Percentiles rank a stretch among this genome's conserved stretches.
These are phyloP conservation scores for Troglohyphantes excavatus DNA, from an alignment of 2,888 invertebrate species.

Conservation along the genomic window DNA sequence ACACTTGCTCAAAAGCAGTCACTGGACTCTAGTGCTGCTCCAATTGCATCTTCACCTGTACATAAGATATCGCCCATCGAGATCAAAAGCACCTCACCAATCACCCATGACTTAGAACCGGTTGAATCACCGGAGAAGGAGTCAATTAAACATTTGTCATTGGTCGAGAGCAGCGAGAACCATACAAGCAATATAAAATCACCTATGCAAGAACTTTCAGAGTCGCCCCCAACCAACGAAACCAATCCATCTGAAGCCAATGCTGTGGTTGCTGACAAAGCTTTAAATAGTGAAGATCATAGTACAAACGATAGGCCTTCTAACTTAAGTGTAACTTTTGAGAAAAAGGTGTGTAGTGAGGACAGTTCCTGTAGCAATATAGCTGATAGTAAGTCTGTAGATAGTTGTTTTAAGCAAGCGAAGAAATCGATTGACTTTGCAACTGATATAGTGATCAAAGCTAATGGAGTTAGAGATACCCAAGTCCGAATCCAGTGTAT, in stretches of 20 bases:
- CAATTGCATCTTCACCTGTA: constrained; percentile 11
- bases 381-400: constrained; percentile 1
- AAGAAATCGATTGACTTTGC: constrained; percentile 2
- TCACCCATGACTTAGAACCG: neutral
- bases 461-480: neutral
- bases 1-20: constrained; percentile 32
- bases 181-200: neutral
- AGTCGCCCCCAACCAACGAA: constrained; percentile 9
- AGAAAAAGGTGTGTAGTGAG: constrained; percentile 20
- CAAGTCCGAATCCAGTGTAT: neutral
- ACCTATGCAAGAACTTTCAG: constrained; percentile 16
- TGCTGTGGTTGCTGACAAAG: neutral
- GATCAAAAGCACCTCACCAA: neutral
- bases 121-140: neutral
- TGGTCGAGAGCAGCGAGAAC: neutral
- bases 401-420: neutral
- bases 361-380: constrained; percentile 38
- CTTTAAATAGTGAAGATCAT: constrained; percentile 26
- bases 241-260: neutral
- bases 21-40: neutral
- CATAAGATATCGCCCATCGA: constrained; percentile 11
- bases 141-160: constrained; percentile 4
- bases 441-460: neutral
- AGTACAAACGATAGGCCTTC: constrained; percentile 43
- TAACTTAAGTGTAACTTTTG: constrained; percentile 14